Evolutionary conservation across 2,113 vertebrate genomes (phyloP).

Genomic region (Aythya baeri): DNA sequence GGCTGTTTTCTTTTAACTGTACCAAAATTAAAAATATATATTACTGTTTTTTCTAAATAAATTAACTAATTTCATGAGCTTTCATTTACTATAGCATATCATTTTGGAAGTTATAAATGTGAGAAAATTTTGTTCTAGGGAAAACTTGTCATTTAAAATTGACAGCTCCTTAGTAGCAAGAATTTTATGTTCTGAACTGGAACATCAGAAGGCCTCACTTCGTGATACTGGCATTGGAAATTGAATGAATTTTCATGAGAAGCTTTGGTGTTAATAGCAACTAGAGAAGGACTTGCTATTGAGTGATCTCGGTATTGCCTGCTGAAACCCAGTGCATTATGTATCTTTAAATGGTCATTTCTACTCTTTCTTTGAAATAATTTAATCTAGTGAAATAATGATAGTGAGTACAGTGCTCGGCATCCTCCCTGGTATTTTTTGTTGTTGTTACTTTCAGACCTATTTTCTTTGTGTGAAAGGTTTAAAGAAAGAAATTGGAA

Average conservation of each 20-base stretch:
- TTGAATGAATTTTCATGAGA: neutral
- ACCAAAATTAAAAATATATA: neutral
- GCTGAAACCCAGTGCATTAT: neutral
- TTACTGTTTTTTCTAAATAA: neutral
- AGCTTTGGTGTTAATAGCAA: neutral
- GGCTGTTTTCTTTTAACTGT: neutral
- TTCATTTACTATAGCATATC: neutral
- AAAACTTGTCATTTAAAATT: neutral
- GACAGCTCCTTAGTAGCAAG: neutral
- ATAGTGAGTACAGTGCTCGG: neutral
- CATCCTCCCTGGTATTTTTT: neutral
- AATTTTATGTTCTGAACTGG: neutral
- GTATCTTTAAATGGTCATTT: neutral
- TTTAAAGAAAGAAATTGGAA: neutral
- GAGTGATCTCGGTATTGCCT: neutral
- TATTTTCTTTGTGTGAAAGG: neutral
- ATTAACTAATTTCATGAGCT: neutral
- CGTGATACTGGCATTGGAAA: neutral
- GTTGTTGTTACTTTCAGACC: neutral
- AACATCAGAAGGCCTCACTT: neutral
- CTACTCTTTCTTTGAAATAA: neutral
- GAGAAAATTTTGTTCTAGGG: neutral
- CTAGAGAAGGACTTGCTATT: neutral
- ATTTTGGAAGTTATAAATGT: neutral
- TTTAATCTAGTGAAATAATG: neutral